Evolutionary conservation across 2,113 vertebrate genomes (phyloP), one percentile per base, ranked within the genome.

Genomic region (Atractosteus spatula): DNA sequence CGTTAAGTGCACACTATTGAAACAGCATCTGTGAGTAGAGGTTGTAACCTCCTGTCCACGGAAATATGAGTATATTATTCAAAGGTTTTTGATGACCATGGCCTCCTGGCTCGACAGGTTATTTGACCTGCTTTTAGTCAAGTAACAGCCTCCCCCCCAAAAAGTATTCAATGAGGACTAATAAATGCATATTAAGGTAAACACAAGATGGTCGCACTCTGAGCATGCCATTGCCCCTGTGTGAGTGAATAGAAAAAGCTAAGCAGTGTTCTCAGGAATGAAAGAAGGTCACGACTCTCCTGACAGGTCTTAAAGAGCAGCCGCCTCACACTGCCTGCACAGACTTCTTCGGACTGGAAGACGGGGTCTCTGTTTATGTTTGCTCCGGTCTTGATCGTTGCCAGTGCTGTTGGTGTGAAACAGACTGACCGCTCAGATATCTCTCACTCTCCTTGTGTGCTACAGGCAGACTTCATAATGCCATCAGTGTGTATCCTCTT

Each of bases 391-490:
- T 14, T 59, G 56, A 59, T 13, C 7, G 3, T 59, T 59, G 56
- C 56, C 56, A 59, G 56, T n/a, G 11, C 56, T 13, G 56, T 4
- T 4, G 3, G 56, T 4, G 7, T 59, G 8, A 59, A 13, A 51
- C 47, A 10, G 47, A 5, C 5, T 51, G 47, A 5, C 47, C 43
- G 17, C 29, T 54, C 47, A 16, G 70, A 29, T 44, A 71, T 65
- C 45, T 47, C 45, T 71, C 62, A 42, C 62, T 29, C 44, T 14
- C 44, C 61, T 41, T 71, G 41, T 41, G 62, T 65, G 62, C 47
- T 8, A n/a, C 17, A 62, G 14, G 14, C 61, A 55, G 8, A 63
- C 14, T 71, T 71, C 62, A 55, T 45, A 29, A 29, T 29, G 2
- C 2, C 2, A 29, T 29, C 29, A 29, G 29, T 29, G 29, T 29